Percentiles rank a stretch among this genome's conserved stretches.
Conservation (phyloP, 2,113 vertebrate genomes). For the Speoplatyrhinus poulsoni region DNA sequence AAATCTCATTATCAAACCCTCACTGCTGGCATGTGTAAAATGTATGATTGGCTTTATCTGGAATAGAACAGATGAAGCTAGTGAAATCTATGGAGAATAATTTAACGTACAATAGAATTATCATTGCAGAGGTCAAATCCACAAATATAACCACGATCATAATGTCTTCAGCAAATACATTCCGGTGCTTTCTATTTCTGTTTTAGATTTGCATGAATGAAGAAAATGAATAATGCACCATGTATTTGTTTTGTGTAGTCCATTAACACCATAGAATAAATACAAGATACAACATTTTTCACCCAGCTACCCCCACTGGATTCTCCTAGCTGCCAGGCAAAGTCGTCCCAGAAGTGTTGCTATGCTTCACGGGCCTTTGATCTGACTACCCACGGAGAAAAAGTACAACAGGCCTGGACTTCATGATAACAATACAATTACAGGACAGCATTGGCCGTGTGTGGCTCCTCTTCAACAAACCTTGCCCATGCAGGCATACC, state of each 20-base stretch:
- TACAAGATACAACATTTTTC: constrained; percentile 1
- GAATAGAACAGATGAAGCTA: constrained; percentile 27
- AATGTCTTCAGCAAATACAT: neutral
- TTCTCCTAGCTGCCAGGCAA: constrained; percentile 13
- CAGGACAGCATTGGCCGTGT: constrained; percentile 31
- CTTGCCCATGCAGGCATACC: constrained; percentile 33
- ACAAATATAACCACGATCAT: neutral
- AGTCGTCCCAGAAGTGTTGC: constrained; percentile 20
- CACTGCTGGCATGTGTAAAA: constrained; percentile 25
- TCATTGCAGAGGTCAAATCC: neutral
- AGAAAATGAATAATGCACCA: no score
- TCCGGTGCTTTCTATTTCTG: no score
- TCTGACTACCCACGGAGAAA: constrained; percentile 40
- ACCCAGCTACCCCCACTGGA: constrained; percentile 10
- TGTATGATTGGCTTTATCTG: constrained; percentile 29
- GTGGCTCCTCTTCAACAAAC: constrained; percentile 43
- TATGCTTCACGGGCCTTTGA: constrained; percentile 43
- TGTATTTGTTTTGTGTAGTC: constrained; percentile 7
- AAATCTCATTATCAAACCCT: constrained; percentile 45
- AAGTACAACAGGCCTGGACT: constrained; percentile 42
- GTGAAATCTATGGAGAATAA: constrained; percentile 5
- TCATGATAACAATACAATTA: constrained; percentile 55
- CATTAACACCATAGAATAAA: constrained; percentile 9
- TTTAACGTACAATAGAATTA: neutral
- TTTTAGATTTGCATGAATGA: no score